These are phyloP conservation scores for Dione vanillae DNA, from an alignment of 2,888 invertebrate species.

Conservation along the genomic window DNA sequence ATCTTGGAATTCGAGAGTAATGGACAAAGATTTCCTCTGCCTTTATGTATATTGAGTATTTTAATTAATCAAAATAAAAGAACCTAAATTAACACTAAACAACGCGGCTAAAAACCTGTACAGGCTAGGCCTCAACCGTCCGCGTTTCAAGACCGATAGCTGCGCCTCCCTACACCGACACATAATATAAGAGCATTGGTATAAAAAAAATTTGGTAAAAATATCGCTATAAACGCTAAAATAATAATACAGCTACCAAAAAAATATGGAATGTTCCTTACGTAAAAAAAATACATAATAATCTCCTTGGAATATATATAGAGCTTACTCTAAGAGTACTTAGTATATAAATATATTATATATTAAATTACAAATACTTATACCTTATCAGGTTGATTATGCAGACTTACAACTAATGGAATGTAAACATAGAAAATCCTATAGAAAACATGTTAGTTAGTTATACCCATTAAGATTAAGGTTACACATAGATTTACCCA, in stretches of 20 bases:
- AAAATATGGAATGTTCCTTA: conserved; percentile 67
- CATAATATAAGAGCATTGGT: conserved; percentile 79
- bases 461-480: conserved; percentile 72
- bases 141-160: conserved; percentile 41
- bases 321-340: conserved; percentile 53
- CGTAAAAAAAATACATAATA: conserved; percentile 61
- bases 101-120: conserved; percentile 31
- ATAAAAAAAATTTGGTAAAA: conserved; percentile 81
- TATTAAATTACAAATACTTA: conserved; percentile 47
- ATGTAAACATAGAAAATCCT: conserved; percentile 64
- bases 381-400: conserved; percentile 66
- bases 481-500: conserved; percentile 78
- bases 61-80: conserved; percentile 42
- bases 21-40: conserved; percentile 50
- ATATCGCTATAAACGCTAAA: conserved; percentile 68
- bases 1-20: neutral
- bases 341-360: conserved; percentile 53
- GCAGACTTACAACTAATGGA: conserved; percentile 74
- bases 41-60: conserved; percentile 57
- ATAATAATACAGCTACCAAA: conserved; percentile 73
- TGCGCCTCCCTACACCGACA: conserved; percentile 56
- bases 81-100: conserved; percentile 43
- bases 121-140: conserved; percentile 15
- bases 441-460: conserved; percentile 69
- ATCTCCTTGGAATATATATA: conserved; percentile 66